Evolutionary conservation across 2,888 invertebrate genomes (phyloP), one percentile per base, ranked within the genome.

Genomic region (Dascillus cervinus): DNA sequence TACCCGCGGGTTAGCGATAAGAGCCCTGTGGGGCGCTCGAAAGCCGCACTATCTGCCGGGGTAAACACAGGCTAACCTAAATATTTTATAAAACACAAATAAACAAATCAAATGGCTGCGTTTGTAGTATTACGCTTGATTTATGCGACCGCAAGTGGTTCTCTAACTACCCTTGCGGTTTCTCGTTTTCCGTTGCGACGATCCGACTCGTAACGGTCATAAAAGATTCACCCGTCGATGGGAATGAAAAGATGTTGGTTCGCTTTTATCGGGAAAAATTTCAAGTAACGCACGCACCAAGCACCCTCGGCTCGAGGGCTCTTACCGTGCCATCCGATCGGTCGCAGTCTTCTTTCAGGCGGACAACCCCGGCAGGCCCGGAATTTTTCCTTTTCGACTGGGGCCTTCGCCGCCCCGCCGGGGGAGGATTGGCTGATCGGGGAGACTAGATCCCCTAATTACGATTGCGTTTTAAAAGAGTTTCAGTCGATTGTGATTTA

Each of bases 81-180:
- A 55, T 53, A 53, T 56, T 52, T 51, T 46, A 52, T 47, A 48
- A 46, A 54, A 54, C 47, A 49, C 50, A 58, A 57, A 57, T 50
- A 59, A 56, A 57, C 57, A 56, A 53, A 48, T 49, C 50, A 46
- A 53, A 55, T 50, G 51, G 49, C 49, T 42, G 42, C 47, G 45
- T 41, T 51, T 45, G n/a, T n/a, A n/a, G 39, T 41, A 45, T 48
- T 44, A 47, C 53, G 50, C 57, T 53, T 57, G 56, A 58, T 60
- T 58, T 58, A 58, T 52, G 49, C 43, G 44, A 53, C 56, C 57
- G 50, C 58, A 58, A 57, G 53, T 52, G 57, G 52, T 52, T 54
- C 48, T 39, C 43, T 52, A 55, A 55, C 56, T 49, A 55, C 55
- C 57, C 53, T 52, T 54, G 55, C 47, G 57, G 56, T 52, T 55